phyloP scores from a whole-genome alignment of 2,797 vertebrate species.

The Sebastes reedi region DNA sequence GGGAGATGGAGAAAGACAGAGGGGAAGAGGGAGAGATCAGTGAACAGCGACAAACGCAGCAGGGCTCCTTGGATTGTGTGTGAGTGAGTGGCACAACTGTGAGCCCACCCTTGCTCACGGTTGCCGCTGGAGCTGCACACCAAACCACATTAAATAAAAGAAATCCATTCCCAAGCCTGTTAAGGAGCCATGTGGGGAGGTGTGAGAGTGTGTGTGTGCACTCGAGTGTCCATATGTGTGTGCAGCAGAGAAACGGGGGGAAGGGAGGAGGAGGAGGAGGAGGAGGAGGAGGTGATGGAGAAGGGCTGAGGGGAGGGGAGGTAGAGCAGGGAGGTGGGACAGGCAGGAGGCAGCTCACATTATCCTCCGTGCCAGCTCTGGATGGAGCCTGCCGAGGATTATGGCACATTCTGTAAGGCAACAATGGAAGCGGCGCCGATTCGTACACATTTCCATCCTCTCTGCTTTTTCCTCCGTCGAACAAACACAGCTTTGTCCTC shows the following conservation, averaged over 20 bases:
- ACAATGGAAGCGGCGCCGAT: slow-evolving; percentile 83
- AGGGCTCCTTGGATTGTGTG: slow-evolving; percentile 54
- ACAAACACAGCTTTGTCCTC: slow-evolving; percentile 84
- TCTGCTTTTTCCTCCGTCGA: slow-evolving; percentile 68
- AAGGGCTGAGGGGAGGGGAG: slow-evolving; percentile 53
- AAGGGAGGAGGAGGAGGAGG: neutral
- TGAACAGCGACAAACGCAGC: slow-evolving; percentile 71
- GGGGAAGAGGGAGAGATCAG: slow-evolving; percentile 71
- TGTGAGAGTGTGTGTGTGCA: slow-evolving; percentile 49
- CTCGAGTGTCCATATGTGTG: slow-evolving; percentile 72
- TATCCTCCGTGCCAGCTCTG: slow-evolving; percentile 80
- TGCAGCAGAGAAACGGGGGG: slow-evolving; percentile 55
- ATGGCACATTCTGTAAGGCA: slow-evolving; percentile 85
- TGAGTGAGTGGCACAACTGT: slow-evolving; percentile 62
- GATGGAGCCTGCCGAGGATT: slow-evolving; percentile 87
- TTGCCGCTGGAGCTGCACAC: slow-evolving; percentile 77
- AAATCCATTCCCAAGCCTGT: slow-evolving; percentile 83
- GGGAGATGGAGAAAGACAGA: slow-evolving; percentile 66
- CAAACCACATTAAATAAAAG: slow-evolving; percentile 84
- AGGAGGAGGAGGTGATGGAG: slow-evolving; percentile 39
- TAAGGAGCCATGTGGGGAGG: slow-evolving; percentile 77
- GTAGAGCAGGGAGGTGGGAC: slow-evolving; percentile 60
- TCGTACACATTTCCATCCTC: slow-evolving; percentile 83
- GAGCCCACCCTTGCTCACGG: slow-evolving; percentile 68
- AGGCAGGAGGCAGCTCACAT: slow-evolving; percentile 71